phyloP scores from a whole-genome alignment of 2,797 vertebrate species.

The Sebastes trivittatus region DNA sequence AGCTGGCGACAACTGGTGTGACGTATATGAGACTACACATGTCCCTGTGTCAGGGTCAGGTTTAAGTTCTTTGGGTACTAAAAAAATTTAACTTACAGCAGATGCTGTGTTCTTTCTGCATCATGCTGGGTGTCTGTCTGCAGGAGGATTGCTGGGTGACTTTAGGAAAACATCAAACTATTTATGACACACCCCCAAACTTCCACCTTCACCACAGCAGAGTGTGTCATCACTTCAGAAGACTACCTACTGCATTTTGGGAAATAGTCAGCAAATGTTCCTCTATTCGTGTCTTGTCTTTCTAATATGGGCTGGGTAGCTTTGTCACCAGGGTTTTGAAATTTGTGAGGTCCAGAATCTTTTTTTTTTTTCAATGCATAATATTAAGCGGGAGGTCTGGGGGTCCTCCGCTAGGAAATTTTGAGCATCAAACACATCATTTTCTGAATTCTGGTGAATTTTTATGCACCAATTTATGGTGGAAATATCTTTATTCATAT shows the following conservation, averaged over 20 bases:
- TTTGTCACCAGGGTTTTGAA: neutral
- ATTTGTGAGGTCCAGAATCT: too few species aligned
- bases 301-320: neutral
- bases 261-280: neutral
- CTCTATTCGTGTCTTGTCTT: neutral
- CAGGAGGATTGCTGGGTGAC: neutral
- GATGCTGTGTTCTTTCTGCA: slow-evolving; percentile 18
- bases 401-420: too few species aligned
- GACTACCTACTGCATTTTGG: neutral
- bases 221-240: neutral
- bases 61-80: slow-evolving; percentile 5
- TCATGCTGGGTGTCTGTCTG: slow-evolving; percentile 27
- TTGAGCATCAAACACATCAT: too few species aligned
- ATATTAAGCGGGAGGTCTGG: too few species aligned
- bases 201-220: neutral
- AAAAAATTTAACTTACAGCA: slow-evolving; percentile 42
- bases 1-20: slow-evolving; percentile 43
- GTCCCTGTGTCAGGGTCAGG: slow-evolving; percentile 1
- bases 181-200: neutral
- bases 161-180: slow-evolving; percentile 5
- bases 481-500: too few species aligned
- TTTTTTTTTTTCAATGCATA: too few species aligned
- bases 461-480: too few species aligned
- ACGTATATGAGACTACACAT: neutral
- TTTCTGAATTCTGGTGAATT: too few species aligned